Base-by-base conservation (phyloP, 2,797 vertebrate genomes). In the Catostomus latipinnis region DNA sequence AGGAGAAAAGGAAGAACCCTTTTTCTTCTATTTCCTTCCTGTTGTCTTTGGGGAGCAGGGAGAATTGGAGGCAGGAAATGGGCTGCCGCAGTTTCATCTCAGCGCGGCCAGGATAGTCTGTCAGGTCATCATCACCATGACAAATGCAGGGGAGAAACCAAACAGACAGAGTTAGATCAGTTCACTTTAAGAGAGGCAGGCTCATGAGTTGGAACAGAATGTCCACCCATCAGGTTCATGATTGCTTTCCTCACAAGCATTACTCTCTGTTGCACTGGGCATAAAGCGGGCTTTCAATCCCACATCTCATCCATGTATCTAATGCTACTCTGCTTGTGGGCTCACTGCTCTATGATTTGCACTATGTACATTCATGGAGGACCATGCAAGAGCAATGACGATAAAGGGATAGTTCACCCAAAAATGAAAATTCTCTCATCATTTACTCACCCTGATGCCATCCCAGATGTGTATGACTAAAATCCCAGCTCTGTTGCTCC, bases 1-100 rank as follows among this genome's bases (percentile, higher is more conserved):
- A 84, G 57, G 61, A 74, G 71, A 81, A 63, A 82, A 71, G 53
- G 61, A 83, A 88, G 82, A 75, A 84, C 81, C 78, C 87, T 87
- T 84, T 87, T 87, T 81, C 85, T 87, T 88, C 87, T 76, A 83
- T 88, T 91, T 87, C 75, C 83, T 74, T 81, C 46, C 85, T 80
- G 74, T 73, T 82, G 84, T 91, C 89, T 86, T 48, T 69, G 43
- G 89, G 90, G 89, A 91, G 49, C 43, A 62, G 52, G 71, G 74
- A 73, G 80, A 88, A 85, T 87, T 86, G 69, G 78, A 89, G 85
- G 87, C 84, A 85, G 84, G 82, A 91, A 89, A 83, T 63, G 60
- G 76, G 78, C 56, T 70, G 76, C 82, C 86, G 81, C 82, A 84
- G 83, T 86, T 78, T 63, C 71, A 66, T 76, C 74, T 82, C 56